Evolutionary conservation across 1,140 invertebrate genomes (phyloP).

Genomic region (Pogonus chalceus): DNA sequence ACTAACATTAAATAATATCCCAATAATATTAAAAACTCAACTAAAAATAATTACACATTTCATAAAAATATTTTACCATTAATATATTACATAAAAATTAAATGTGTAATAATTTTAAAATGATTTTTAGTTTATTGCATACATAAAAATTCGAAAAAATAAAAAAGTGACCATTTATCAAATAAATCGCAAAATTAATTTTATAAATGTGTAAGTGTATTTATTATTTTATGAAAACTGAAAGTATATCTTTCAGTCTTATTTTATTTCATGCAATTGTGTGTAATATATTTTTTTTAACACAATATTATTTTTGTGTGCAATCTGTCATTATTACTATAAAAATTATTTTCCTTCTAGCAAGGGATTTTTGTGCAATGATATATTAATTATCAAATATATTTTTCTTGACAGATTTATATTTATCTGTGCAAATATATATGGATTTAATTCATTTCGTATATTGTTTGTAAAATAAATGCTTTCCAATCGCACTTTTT

Average conservation of each 20-base stretch:
- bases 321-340: background rate
- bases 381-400: background rate
- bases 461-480: background rate
- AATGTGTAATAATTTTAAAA: no score
- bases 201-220: background rate
- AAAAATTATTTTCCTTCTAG: background rate
- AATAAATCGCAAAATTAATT: constrained; percentile 1
- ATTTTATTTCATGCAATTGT: constrained; percentile 4
- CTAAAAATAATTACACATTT: no score
- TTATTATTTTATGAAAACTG: background rate
- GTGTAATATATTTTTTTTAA: constrained; percentile 2
- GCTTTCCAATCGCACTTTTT: constrained; percentile 1
- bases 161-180: background rate
- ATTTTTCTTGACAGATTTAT: background rate
- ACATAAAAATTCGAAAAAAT: background rate
- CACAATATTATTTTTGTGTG: constrained; percentile 6
- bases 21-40: no score
- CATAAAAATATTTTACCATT: no score
- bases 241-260: background rate
- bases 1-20: no score
- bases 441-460: background rate
- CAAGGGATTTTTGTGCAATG: background rate
- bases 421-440: background rate
- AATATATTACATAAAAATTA: no score
- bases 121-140: no score